A percentile compares a stretch with the other conserved stretches of the same genome.
These are phyloP conservation scores for Tetanocera ferruginea DNA, from an alignment of 2,888 invertebrate genomes.

Conservation along the genomic window DNA sequence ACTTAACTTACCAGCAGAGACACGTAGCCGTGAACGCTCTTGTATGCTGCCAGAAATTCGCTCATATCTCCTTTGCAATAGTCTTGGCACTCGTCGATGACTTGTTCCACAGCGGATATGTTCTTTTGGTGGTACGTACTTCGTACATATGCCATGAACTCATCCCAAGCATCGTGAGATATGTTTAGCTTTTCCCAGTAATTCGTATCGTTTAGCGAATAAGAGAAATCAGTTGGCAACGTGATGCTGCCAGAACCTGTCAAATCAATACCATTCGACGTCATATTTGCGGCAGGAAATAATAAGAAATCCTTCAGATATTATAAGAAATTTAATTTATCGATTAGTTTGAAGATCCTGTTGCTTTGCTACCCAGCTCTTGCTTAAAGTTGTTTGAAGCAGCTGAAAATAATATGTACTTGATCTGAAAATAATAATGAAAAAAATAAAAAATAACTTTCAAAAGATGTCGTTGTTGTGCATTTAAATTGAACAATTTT, in stretches of 20 bases:
- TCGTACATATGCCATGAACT: constrained; percentile 57
- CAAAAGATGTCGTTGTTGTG: too few relatives aligned
- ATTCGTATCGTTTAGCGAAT: constrained; percentile 10
- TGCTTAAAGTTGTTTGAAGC: too few relatives aligned
- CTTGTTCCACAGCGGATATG: constrained; percentile 20
- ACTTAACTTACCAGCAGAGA: constrained; percentile 79
- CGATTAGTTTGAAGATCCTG: not conserved
- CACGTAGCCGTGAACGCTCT: constrained; percentile 84
- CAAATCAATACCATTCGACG: constrained; percentile 17
- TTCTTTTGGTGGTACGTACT: constrained; percentile 39
- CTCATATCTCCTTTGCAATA: constrained; percentile 76
- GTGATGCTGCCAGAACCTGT: not conserved
- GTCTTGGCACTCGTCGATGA: constrained; percentile 60
- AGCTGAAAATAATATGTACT: too few relatives aligned
- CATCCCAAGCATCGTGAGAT: constrained; percentile 57
- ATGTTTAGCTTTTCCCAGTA: constrained; percentile 47
- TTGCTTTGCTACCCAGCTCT: not conserved
- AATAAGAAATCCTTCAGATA: not conserved
- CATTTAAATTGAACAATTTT: too few relatives aligned
- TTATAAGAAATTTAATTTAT: not conserved
- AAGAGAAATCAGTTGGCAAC: not conserved
- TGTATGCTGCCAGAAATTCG: constrained; percentile 76
- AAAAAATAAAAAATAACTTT: too few relatives aligned
- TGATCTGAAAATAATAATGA: too few relatives aligned
- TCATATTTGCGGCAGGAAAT: not conserved